These are phyloP conservation scores for Styela clava DNA, from an alignment of 23 tunicate genomes.

Conservation along the genomic window DNA sequence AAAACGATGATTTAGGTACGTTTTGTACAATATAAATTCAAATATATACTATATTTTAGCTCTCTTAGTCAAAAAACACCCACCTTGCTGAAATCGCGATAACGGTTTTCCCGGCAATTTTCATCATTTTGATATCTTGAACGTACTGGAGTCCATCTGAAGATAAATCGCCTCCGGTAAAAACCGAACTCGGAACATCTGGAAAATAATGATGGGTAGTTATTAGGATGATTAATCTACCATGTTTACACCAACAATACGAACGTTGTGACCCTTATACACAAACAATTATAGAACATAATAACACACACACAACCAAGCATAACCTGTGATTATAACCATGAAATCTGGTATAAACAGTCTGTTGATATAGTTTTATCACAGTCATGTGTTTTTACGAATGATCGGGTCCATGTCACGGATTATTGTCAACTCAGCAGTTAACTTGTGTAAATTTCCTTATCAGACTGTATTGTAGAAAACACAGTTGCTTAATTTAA, in stretches of 20 bases:
- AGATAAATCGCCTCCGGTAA: slow-evolving; percentile 36
- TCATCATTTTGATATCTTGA: slow-evolving; percentile 50
- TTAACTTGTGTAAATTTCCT: background rate
- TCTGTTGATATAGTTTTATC: too few relatives aligned
- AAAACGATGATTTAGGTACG: too few relatives aligned
- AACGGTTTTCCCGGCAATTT: slow-evolving; percentile 22
- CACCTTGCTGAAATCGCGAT: slow-evolving; percentile 69
- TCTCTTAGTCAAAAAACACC: too few relatives aligned
- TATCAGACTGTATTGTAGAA: background rate
- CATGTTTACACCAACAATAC: background rate
- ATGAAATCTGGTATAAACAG: too few relatives aligned
- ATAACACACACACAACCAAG: too few relatives aligned
- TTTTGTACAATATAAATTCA: too few relatives aligned
- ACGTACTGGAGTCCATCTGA: slow-evolving; percentile 33
- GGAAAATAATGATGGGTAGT: background rate
- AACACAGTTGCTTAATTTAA: background rate
- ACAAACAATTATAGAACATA: too few relatives aligned
- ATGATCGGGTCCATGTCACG: background rate
- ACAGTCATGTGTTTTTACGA: too few relatives aligned
- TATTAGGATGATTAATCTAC: background rate
- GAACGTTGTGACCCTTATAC: too few relatives aligned
- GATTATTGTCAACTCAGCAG: background rate
- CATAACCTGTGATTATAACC: too few relatives aligned
- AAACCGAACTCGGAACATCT: slow-evolving; percentile 43
- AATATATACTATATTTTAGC: too few relatives aligned